Percentiles rank a stretch among this genome's conserved stretches.
Conservation (phyloP, 2,113 vertebrate genomes). For the Chaenocephalus aceratus region DNA sequence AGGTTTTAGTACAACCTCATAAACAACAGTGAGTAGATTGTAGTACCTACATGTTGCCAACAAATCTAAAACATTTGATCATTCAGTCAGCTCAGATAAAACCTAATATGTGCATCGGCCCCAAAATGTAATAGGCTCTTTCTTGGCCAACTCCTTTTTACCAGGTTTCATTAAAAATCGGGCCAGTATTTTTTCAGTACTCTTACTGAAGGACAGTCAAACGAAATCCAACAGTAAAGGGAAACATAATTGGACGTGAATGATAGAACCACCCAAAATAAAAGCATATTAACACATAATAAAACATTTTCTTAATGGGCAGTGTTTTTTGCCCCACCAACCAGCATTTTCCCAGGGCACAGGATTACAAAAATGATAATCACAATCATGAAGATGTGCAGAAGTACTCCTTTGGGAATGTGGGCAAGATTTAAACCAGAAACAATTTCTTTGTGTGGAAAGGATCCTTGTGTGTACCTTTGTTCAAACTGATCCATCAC, state of each 20-base stretch:
- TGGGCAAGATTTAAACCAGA: neutral
- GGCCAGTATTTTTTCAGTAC: too few species aligned
- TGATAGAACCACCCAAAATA: neutral
- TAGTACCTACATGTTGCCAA: too few species aligned
- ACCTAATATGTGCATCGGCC: too few species aligned
- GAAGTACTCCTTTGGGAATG: neutral
- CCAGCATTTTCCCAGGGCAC: neutral
- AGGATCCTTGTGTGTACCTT: neutral
- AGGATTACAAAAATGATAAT: neutral
- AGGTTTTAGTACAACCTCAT: slow-evolving; percentile 18
- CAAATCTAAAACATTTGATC: too few species aligned
- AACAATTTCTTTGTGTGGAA: neutral
- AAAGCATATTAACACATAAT: neutral
- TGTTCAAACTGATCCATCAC: slow-evolving; percentile 6
- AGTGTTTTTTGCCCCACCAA: neutral
- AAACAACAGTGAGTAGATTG: neutral
- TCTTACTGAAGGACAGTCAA: too few species aligned
- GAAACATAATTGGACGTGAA: too few species aligned
- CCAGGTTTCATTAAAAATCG: too few species aligned
- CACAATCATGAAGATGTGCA: neutral
- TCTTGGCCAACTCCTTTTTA: too few species aligned
- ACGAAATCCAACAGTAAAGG: too few species aligned
- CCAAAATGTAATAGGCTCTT: too few species aligned
- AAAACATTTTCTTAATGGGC: neutral
- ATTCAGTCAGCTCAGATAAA: too few species aligned